Conservation (phyloP, 1,140 invertebrate genomes). For the Diabrotica virgifera region DNA sequence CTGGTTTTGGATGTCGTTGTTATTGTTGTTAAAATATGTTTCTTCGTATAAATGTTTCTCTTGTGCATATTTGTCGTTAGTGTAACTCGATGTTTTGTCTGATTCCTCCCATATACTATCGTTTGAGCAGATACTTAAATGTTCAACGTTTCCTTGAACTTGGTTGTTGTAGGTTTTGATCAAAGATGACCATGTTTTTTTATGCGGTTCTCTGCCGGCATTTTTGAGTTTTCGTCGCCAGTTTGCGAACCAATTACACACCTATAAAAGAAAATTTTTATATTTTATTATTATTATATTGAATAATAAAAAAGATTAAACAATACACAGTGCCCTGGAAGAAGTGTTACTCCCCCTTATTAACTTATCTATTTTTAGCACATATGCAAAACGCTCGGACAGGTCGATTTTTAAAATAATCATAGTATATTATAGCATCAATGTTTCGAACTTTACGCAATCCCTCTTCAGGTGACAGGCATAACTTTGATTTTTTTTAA, state of each 20-base stretch:
- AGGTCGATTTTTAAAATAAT: no score
- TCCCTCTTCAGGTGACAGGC: no score
- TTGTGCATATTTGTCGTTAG: conserved; percentile 1
- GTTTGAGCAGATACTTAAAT: conserved; percentile 70
- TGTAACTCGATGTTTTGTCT: conserved; percentile 35
- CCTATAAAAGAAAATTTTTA: conserved; percentile 47
- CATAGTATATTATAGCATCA: no score
- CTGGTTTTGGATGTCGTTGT: conserved; percentile 32
- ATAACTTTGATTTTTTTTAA: no score
- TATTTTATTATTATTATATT: no score
- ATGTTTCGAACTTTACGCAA: no score
- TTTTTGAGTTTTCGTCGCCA: conserved; percentile 72
- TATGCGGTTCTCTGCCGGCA: conserved; percentile 59
- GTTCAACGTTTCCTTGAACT: conserved; percentile 68
- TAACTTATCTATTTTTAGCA: no score
- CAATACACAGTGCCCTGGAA: no score
- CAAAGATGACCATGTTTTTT: conserved; percentile 66
- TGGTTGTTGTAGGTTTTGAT: conserved; percentile 71
- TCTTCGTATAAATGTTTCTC: neutral
- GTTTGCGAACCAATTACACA: conserved; percentile 76
- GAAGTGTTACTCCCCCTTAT: no score
- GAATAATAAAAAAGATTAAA: no score
- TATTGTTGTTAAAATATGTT: conserved; percentile 15
- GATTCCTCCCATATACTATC: conserved; percentile 71
- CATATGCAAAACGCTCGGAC: no score